Evolutionary conservation across 2,113 vertebrate genomes (phyloP), one percentile per base, ranked within the genome.

Genomic region (Siniperca chuatsi): DNA sequence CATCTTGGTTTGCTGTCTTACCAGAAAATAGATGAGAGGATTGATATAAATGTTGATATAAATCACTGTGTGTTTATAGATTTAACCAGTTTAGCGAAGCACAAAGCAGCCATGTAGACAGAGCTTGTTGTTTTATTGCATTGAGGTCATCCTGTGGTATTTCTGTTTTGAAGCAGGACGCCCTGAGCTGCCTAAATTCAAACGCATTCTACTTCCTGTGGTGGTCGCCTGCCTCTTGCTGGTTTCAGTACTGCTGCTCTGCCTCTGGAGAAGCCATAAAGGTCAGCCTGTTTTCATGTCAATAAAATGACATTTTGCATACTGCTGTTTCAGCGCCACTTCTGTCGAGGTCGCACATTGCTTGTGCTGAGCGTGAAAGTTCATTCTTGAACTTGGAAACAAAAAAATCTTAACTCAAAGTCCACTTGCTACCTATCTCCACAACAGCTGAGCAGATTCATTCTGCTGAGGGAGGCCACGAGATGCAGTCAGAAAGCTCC

Each of bases 171-270:
- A 65, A 70, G 50, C 0, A 29, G 25, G 33, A 0, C 40, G 0
- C 15, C 46, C 16, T 16, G 40, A n/a, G 0, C 2, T 1, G 7
- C 21, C 8, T 8, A 0, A 16, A 8, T 29, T n/a, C 15, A 0
- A 0, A 3, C 1, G 1, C 21, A 0, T 70, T 57, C 7, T 64
- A 0, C 66, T 79, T 83, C 85, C 85, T 83, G 85, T 80, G 37
- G 71, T 50, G 62, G 37, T 20, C 8, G 13, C 6, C 3, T 61
- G 55, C 67, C 10, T 75, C 8, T 21, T 1, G 8, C 48, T 79
- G 25, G 29, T 7, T 2, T 35, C 2, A 4, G 10, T n/a, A 29
- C 2, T 40, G 57, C 58, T 83, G 50, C 4, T 79, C 13, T 70
- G 7, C 58, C 18, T 83, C 50, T 76, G 75, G 76, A 71, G 81